Base-by-base conservation (phyloP, 2,888 invertebrate species). In the Nemotelus nigrinus region DNA sequence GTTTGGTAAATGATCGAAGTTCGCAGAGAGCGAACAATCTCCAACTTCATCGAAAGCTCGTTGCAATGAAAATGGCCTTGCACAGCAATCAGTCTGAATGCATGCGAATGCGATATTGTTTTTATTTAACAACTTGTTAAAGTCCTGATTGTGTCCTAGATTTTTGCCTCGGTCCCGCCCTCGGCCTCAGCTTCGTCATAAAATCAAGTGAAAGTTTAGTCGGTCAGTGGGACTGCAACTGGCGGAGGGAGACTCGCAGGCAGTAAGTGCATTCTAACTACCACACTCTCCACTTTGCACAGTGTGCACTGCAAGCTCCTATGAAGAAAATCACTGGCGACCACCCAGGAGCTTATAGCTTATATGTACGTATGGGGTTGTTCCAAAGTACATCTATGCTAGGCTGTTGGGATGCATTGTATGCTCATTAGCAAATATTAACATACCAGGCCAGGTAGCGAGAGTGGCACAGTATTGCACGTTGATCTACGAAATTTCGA, bases 141-240 rank as follows among this genome's bases (percentile, higher is more conserved):
- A 68, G 50, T 68, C 53, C 48, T 53, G 68, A 68, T 68, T 68
- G 68, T 53, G 68, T 68, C 68, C 68, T 53, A 68, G 68, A 50
- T 68, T 68, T 68, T 47, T 8, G 3, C 8, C 48, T 8, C 5
- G 6, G 6, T 45, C 45, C n/a, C 39, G n/a, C 41, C 44, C 50
- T 43, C 43, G 43, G 70, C 0, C 39, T n/a, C 47, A 5, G n/a
- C 60, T 41, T 75, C 8, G n/a, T 58, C 44, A 10, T 50, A 53
- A 10, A 75, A n/a, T 64, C 50, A 48, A 64, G 75, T 75, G 79
- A 81, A 81, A 79, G 80, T 83, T 85, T 84, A 85, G 84, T 85
- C 84, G 85, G 85, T 86, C 85, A 85, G 85, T 85, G 83, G 86
- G 84, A 84, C 85, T 80, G 84, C 2, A 7, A 47, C 67, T 74